Evolutionary conservation across 2,797 vertebrate species (phyloP), one percentile per base, ranked within the genome.

Genomic region (Onychomys arenicola): DNA sequence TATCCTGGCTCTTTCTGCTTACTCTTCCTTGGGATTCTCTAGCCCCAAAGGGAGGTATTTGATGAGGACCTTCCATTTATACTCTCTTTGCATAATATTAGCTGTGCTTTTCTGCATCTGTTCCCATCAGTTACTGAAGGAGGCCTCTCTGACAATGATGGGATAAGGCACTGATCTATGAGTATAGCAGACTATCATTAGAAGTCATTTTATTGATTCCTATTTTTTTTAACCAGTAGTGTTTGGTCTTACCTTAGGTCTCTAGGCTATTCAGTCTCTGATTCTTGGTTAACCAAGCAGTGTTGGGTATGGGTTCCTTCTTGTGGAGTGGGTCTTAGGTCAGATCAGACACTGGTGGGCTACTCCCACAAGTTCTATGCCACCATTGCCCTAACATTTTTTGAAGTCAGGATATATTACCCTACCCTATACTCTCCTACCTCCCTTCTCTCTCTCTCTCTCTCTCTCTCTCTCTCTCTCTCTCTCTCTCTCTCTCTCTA

Each of bases 391-490:
- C n/a, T 80, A 59, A 12, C 5, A 59, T 27, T 25, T 59, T 37
- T 81, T 81, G 23, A 12, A 27, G 23, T 0, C 12, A 59, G 21
- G 11, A 59, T 23, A 59, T 3, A 57, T 25, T 25, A 25, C 10
- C 19, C 19, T 40, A 5, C 52, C 12, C 11, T 23, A 25, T 4
- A 55, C 5, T 5, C 55, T 11, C 2, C 1, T 4, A 55, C 10
- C 17, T 55, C 6, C 4, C 2, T 69, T n/a, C 6, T 9, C 34
- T n/a, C 67, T n/a, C 40, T 76, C 73, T 29, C 49, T 34, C 29
- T 55, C 17, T 80, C n/a, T 9, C 34, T n/a, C 67, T n/a, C 40
- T 76, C 73, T 29, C 49, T 34, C 29, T 55, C 17, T 80, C n/a
- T 9, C 34, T n/a, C 67, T n/a, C 40, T 76, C 73, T 29, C 49